Evolutionary conservation across 2,797 vertebrate species (phyloP), one percentile per base, ranked within the genome.

Genomic region (Pantherophis vulpinus): DNA sequence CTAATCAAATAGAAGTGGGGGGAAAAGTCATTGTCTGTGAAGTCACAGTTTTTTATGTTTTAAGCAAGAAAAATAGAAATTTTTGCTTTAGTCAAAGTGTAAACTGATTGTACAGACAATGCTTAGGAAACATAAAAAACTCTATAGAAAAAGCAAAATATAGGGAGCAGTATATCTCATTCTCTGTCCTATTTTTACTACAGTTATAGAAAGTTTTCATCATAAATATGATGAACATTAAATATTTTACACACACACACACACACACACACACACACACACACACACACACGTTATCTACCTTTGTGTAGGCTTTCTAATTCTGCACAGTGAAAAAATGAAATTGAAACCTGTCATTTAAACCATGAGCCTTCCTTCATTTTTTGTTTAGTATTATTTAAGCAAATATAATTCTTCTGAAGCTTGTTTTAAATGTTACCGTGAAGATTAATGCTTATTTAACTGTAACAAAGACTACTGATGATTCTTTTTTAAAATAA

Each of bases 111-210:
- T 79, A 23, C 37, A 51, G 47, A 51, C 47, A 51, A 51, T 51
- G 55, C 91, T 93, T 93, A 14, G 20, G 95, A 90, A 70, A 93
- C 86, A 37, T 70, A 14, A 91, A 79, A 32, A 59, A 59, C 86
- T 47, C 63, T 88, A 32, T 58, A 27, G 29, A 55, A 93, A 95
- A 93, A 56, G 55, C 91, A 89, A 95, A 93, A 95, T 93, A 54
- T 94, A 42, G 42, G 3, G 79, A 86, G 74, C 51, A 86, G 13
- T 95, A 93, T 95, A 93, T 95, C 66, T 87, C 93, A 89, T 88
- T 86, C 92, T 4, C 54, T 95, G 94, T 94, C 94, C 95, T 70
- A 93, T 95, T 95, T 95, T 88, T 94, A 95, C 61, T 74, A 92
- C 74, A 6, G 94, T 86, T 88, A 91, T 55, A 92, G 51, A 83